A percentile compares a stretch with the other conserved stretches of the same genome.
These are phyloP conservation scores for Syritta pipiens DNA, from an alignment of 2,888 invertebrate genomes.

Conservation along the genomic window DNA sequence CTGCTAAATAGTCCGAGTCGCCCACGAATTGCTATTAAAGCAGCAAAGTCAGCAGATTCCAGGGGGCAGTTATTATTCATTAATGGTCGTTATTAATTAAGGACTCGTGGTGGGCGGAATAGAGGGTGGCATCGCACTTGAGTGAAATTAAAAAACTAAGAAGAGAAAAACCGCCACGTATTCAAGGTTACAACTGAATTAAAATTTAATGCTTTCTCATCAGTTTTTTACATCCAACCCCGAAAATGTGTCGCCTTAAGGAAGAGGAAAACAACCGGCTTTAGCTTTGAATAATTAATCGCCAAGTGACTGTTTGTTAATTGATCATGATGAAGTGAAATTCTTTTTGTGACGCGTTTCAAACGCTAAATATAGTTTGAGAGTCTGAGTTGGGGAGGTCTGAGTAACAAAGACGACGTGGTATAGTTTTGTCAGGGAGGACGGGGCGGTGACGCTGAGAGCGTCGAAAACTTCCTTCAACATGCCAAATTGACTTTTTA, in stretches of 20 bases:
- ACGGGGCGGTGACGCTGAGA: not conserved
- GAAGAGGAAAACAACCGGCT: not conserved
- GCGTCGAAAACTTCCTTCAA: constrained; percentile 28
- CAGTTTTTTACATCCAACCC: constrained; percentile 12
- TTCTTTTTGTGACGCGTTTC: not conserved
- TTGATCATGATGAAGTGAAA: constrained; percentile 53
- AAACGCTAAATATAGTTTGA: constrained; percentile 27
- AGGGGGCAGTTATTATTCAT: constrained; percentile 54
- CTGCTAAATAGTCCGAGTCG: constrained; percentile 42
- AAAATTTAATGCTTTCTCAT: constrained; percentile 54
- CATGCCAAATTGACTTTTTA: constrained; percentile 62
- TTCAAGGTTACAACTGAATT: constrained; percentile 47
- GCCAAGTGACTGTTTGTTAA: constrained; percentile 37
- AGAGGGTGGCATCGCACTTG: not conserved
- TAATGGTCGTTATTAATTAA: constrained; percentile 57
- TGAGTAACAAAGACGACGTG: not conserved
- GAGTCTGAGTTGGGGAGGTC: too few species aligned
- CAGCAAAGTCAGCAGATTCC: constrained; percentile 28
- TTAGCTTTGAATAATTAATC: constrained; percentile 46
- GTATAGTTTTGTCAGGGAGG: not conserved
- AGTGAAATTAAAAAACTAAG: constrained; percentile 6
- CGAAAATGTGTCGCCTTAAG: not conserved
- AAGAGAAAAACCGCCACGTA: not conserved
- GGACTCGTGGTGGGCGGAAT: too few species aligned
- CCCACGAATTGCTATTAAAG: constrained; percentile 38